Conservation (phyloP, 2,888 invertebrate genomes). For the Celastrina argiolus region DNA sequence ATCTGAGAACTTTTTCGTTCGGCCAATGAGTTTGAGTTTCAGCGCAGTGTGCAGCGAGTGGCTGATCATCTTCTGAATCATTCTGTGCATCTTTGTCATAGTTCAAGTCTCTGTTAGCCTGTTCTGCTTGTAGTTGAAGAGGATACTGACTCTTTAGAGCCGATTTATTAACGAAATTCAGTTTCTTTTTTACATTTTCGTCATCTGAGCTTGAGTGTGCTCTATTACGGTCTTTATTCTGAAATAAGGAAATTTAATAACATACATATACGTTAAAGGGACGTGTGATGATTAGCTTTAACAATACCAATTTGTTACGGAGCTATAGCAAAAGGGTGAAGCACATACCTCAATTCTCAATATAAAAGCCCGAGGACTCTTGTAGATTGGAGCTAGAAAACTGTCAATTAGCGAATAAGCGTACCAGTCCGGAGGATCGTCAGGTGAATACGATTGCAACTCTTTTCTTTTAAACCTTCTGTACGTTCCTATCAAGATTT, state of each 20-base stretch:
- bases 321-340: neutral
- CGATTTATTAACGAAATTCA: neutral
- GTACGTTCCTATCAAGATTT: conserved; percentile 8
- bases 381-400: conserved; percentile 9
- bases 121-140: neutral
- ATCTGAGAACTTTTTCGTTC: conserved; percentile 10
- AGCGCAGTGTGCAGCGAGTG: neutral
- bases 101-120: neutral
- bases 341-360: neutral
- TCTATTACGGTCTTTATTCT: neutral
- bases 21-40: neutral
- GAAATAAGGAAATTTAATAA: neutral
- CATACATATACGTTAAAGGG: neutral
- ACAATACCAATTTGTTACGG: too few species aligned
- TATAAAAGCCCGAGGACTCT: neutral
- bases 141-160: neutral
- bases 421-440: neutral
- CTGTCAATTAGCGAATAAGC: conserved; percentile 4
- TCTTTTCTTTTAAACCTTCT: neutral
- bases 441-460: neutral
- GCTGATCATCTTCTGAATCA: neutral
- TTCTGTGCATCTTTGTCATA: neutral
- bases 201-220: neutral
- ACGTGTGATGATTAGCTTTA: too few species aligned
- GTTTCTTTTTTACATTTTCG: neutral